Conservation (phyloP, 2,113 vertebrate species). For the Menidia beryllina region DNA sequence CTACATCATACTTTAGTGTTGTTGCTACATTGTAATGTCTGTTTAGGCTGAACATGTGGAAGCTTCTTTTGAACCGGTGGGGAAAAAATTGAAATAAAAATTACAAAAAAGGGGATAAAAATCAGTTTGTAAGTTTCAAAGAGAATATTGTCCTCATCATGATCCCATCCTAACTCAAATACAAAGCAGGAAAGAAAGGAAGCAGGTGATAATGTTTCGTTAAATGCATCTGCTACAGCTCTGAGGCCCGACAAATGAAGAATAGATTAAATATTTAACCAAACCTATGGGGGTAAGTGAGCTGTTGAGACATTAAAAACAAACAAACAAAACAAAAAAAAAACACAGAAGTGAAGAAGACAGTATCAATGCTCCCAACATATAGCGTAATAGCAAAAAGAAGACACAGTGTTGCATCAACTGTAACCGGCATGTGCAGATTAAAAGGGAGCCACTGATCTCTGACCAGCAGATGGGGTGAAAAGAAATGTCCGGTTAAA, state of each 20-base stretch:
- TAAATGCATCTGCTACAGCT: background rate
- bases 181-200: background rate
- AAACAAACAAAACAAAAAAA: background rate
- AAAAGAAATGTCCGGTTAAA: constrained; percentile 53
- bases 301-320: background rate
- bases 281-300: background rate
- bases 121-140: background rate
- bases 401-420: background rate
- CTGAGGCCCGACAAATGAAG: constrained; percentile 4
- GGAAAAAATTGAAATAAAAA: constrained; percentile 8
- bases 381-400: background rate
- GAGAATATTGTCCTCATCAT: background rate
- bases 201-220: background rate
- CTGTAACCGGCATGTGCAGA: background rate
- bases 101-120: background rate
- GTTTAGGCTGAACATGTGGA: constrained; percentile 8
- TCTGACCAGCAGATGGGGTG: constrained; percentile 58
- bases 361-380: background rate
- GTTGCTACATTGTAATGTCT: constrained; percentile 29
- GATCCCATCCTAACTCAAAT: background rate
- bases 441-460: constrained; percentile 38
- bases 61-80: background rate
- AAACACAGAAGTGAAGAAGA: background rate
- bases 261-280: background rate
- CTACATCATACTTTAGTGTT: constrained; percentile 9